Base-by-base conservation (phyloP, 1,140 invertebrate genomes). In the Microplitis demolitor region DNA sequence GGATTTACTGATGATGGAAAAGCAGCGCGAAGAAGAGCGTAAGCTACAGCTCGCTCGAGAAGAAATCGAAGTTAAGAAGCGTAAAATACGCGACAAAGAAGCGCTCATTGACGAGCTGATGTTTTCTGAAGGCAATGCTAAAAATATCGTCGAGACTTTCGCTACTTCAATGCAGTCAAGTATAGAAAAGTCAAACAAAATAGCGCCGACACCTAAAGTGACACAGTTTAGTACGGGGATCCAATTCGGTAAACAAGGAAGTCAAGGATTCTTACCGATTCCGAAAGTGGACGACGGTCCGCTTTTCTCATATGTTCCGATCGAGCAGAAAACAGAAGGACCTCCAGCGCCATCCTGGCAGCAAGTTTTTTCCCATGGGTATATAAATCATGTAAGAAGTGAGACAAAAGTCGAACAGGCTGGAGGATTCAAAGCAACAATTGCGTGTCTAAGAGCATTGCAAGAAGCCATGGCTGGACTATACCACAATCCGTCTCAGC, bases 61-160 rank as follows among this genome's bases (percentile, higher is more conserved):
- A 78, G 93, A 96, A 79, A 82, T 90, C 4, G 93, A 96, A 82
- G 90, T 92, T 8, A 96, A 96, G 78, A 93, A 91, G 79, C 91
- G 92, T 60, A 97, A 96, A 83, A 91, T 94, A 34, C 90, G 92
- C 61, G 92, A 95, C 61, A 96, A 97, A 83, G 95, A 98, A 83
- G 94, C 94, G 1, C 86, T 98, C 0, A 97, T 98, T 76, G 96
- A 98, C 87, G 96, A 98, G 81, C 87, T 98, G 3, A 98, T 97
- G 92, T 97, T 95, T 85, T 96, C 96, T 6, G 94, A 96, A 77
- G 91, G 91, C 31, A 91, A 97, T 87, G 96, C 96, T 0, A 92
- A 93, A 70, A 92, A 93, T 76, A 98, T 99, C 76, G 87, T 99
- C 1, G 93, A 92, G 69, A 92, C 91, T 53, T 97, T 96, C 88